A percentile compares a stretch with the other conserved stretches of the same genome.
These are phyloP conservation scores for Callyntrura sp. DNA, from an alignment of 2,888 invertebrate genomes.

Conservation along the genomic window DNA sequence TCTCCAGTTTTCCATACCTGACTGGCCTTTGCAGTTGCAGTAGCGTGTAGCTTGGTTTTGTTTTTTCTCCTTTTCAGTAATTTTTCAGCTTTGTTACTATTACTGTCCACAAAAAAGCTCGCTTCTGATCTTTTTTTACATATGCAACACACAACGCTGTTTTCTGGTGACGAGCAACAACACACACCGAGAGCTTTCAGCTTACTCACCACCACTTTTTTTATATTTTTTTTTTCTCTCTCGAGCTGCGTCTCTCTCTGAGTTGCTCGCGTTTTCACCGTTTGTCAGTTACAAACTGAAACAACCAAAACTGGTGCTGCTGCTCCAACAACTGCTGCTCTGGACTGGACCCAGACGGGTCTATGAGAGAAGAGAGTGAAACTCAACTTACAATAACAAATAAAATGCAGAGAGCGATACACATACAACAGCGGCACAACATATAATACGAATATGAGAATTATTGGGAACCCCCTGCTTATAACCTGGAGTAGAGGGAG, in stretches of 20 bases:
- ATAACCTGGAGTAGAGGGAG: background rate
- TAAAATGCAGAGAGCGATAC: too few species aligned
- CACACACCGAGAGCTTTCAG: too few species aligned
- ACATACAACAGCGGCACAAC: background rate
- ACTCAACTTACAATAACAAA: slow-evolving; percentile 46
- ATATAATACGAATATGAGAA: too few species aligned
- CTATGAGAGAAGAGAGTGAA: too few species aligned
- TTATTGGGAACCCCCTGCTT: background rate
- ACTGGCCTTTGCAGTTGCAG: too few species aligned
- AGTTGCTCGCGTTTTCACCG: slow-evolving; percentile 66
- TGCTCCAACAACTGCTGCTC: slow-evolving; percentile 28
- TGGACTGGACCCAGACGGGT: slow-evolving; percentile 7
- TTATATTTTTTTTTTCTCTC: too few species aligned
- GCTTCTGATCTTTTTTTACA: slow-evolving; percentile 24
- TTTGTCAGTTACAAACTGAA: slow-evolving; percentile 74
- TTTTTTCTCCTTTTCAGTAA: too few species aligned
- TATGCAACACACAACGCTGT: background rate
- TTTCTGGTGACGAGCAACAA: too few species aligned
- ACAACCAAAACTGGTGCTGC: background rate
- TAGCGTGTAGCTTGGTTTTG: background rate
- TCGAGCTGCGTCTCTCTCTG: too few species aligned
- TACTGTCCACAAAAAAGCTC: slow-evolving; percentile 18
- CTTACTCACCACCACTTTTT: too few species aligned
- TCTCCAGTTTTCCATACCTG: slow-evolving; percentile 55
- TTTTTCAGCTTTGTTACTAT: slow-evolving; percentile 12